These are phyloP conservation scores for Plebejus argus DNA, from an alignment of 2,888 invertebrate genomes.

Conservation along the genomic window DNA sequence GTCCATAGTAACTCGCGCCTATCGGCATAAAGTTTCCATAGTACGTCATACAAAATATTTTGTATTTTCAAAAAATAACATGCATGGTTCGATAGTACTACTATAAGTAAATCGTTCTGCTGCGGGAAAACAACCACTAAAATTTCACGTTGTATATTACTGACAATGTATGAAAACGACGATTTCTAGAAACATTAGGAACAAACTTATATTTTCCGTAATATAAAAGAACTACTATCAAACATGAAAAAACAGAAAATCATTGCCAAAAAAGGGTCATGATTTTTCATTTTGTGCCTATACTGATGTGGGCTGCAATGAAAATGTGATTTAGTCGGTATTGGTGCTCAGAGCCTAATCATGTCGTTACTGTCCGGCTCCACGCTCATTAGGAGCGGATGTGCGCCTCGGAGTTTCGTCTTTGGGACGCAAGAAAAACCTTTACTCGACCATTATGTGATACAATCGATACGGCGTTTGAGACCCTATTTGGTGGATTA, in stretches of 20 bases:
- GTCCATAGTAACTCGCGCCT: no score
- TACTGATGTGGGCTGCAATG: conserved; percentile 4
- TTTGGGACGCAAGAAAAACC: conserved; percentile 18
- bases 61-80: no score
- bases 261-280: not conserved
- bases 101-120: no score
- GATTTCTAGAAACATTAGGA: not conserved
- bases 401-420: conserved; percentile 15
- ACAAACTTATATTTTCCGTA: not conserved
- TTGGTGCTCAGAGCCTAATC: conserved; percentile 32
- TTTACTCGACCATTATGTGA: conserved; percentile 12
- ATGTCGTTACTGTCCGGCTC: conserved; percentile 31
- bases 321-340: conserved; percentile 19
- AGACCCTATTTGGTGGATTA: not conserved
- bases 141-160: no score
- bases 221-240: not conserved
- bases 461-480: not conserved
- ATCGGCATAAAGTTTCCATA: no score
- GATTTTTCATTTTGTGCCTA: not conserved
- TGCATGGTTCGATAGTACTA: no score
- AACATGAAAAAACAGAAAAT: not conserved
- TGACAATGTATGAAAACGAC: not conserved
- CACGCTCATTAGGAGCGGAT: conserved; percentile 28
- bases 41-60: no score
- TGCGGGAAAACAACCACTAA: no score